Base-by-base conservation (phyloP, 2,113 vertebrate genomes). In the Lepus americanus region DNA sequence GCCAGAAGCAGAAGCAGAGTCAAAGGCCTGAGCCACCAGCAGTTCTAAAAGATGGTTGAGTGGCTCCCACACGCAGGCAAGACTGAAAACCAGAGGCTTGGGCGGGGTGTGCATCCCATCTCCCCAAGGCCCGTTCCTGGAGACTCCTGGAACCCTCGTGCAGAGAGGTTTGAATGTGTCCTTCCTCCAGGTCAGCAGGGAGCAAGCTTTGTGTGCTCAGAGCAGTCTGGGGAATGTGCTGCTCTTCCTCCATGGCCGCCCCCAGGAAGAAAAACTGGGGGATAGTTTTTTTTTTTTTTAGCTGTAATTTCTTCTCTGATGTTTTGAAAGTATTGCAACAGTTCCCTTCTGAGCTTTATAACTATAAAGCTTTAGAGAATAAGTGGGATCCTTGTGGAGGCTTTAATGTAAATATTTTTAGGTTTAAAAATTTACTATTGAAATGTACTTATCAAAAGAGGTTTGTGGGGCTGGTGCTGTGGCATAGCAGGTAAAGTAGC, bases 261-360 rank as follows among this genome's bases (percentile, higher is more conserved):
- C 23, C 17, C 29, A 78, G 79, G 64, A 89, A 72, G 31, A 69
- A 79, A 10, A 74, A 33, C 39, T 79, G 49, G 69, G 44, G 70
- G 64, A 77, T 49, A 59, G 7, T 13, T 33, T 89, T 81, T 36
- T 36, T 36, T n/a, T 7, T 55, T 92, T 89, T 49, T 36, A 31
- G 44, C 39, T 92, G 22, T 82, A 61, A 87, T 83, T 51, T 82
- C 31, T 77, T 72, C 31, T 76, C 55, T 67, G 14, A 90, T 82
- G 55, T 89, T 79, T 89, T 74, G 31, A 33, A 95, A 87, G 87
- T 69, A 92, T 7, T 33, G 0, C 31, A 92, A 33, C 7, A 91
- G 76, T 0, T 82, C 88, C 31, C 36, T 87, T 92, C 22, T 74
- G 51, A 87, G 61, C 25, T 74, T 20, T 72, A 44, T 44, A 44